phyloP scores from a whole-genome alignment of 37 sponge, comb jelly and placozoan species.

The Aplysina aerophoba region DNA sequence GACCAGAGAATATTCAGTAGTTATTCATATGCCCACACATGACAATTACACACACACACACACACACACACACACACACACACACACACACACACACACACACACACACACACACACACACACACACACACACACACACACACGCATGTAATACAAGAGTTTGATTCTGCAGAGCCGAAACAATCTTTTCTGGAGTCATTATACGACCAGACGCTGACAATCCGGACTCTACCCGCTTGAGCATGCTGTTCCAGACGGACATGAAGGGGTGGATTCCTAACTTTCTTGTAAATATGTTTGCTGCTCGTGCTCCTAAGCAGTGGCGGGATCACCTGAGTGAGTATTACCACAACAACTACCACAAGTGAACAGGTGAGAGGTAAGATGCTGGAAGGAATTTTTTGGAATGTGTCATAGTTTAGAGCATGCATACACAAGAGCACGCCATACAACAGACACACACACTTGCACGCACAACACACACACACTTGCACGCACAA shows the following conservation, averaged over 20 bases:
- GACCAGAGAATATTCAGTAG: no score
- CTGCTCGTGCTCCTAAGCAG: conserved; percentile 42
- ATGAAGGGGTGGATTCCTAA: conserved; percentile 79
- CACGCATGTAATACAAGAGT: no score
- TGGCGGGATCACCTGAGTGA: conserved; percentile 58
- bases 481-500: background rate
- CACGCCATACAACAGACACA: background rate
- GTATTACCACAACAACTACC: conserved; percentile 21
- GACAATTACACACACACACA: no score
- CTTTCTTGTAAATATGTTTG: conserved; percentile 57
- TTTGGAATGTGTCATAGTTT: background rate
- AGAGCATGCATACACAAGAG: background rate
- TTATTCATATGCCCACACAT: no score
- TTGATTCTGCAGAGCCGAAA: conserved; percentile 55
- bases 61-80: no score
- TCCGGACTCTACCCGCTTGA: conserved; percentile 60
- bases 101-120: no score
- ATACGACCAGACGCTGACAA: conserved; percentile 62
- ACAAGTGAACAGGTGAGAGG: background rate
- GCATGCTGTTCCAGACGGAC: conserved; percentile 61
- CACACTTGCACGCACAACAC: background rate
- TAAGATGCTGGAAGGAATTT: no score
- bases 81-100: no score
- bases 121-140: no score
- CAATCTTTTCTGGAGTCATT: conserved; percentile 60